phyloP scores from a whole-genome alignment of 2,888 invertebrate species.

The Callinectes sapidus region DNA sequence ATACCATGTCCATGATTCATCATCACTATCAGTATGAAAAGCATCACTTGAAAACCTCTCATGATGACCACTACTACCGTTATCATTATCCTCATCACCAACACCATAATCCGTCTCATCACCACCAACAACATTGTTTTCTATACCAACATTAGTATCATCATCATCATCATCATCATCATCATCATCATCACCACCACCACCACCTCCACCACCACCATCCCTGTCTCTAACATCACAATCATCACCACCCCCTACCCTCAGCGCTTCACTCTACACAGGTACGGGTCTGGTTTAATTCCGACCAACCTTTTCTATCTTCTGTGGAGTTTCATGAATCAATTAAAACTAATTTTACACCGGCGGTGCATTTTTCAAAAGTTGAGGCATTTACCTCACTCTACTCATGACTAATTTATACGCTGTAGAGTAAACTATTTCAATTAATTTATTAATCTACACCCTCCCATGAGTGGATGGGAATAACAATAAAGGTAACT shows the following conservation, averaged over 20 bases:
- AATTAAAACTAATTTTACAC: slow-evolving; percentile 53
- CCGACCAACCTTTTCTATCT: slow-evolving; percentile 48
- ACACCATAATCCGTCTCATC: not conserved
- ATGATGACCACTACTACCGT: not conserved
- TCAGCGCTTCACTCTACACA: not conserved
- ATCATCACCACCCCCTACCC: not conserved
- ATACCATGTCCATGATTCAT: not conserved
- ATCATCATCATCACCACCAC: not conserved
- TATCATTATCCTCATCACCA: not conserved
- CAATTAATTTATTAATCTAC: slow-evolving; percentile 19
- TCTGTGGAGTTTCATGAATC: slow-evolving; percentile 49
- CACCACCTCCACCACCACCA: not conserved
- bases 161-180: not conserved
- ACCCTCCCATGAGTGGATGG: slow-evolving; percentile 16
- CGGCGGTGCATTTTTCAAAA: slow-evolving; percentile 43
- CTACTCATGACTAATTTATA: slow-evolving; percentile 42
- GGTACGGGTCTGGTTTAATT: slow-evolving; percentile 28
- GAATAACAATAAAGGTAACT: not conserved
- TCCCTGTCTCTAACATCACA: not conserved
- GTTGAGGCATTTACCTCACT: slow-evolving; percentile 34
- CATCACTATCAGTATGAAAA: not conserved
- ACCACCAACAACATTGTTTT: not conserved
- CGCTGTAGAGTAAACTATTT: slow-evolving; percentile 29
- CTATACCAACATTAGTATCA: not conserved
- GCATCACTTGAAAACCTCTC: not conserved